Evolutionary conservation across 2,113 vertebrate species (phyloP).

Genomic region (Hemicordylus capensis): DNA sequence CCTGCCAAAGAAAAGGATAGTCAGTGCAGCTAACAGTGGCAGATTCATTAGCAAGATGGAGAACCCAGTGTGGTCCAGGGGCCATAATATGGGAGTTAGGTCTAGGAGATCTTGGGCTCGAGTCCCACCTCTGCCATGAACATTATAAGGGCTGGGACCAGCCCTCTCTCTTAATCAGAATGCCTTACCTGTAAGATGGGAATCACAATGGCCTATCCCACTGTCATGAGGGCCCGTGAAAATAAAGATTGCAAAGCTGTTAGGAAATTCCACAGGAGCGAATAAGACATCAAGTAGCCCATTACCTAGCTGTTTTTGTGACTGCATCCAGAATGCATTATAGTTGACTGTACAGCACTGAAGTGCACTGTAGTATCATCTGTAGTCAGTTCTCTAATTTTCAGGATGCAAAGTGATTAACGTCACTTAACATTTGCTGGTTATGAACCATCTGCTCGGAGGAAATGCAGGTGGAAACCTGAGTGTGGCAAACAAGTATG

Average conservation of each 20-base stretch:
- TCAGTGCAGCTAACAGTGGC: neutral
- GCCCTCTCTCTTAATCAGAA: neutral
- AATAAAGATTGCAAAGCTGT: neutral
- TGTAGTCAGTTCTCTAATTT: neutral
- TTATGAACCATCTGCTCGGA: neutral
- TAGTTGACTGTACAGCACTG: neutral
- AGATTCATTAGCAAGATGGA: neutral
- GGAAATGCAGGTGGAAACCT: neutral
- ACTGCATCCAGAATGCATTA: neutral
- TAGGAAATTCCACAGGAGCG: too few relatives aligned
- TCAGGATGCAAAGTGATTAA: too few relatives aligned
- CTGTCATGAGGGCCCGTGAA: neutral
- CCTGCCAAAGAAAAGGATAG: conserved; percentile 72
- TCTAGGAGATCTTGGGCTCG: neutral
- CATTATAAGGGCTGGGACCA: neutral
- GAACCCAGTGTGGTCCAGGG: neutral
- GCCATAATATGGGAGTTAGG: neutral
- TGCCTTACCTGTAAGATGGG: neutral
- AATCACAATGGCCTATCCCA: neutral
- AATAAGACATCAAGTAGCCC: neutral
- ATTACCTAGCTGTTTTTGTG: neutral
- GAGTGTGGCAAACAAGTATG: neutral
- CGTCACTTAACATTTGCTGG: too few relatives aligned
- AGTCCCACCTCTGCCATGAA: neutral
- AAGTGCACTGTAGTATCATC: neutral